Evolutionary conservation across 2,113 vertebrate species (phyloP).

Genomic region (Clinocottus analis): DNA sequence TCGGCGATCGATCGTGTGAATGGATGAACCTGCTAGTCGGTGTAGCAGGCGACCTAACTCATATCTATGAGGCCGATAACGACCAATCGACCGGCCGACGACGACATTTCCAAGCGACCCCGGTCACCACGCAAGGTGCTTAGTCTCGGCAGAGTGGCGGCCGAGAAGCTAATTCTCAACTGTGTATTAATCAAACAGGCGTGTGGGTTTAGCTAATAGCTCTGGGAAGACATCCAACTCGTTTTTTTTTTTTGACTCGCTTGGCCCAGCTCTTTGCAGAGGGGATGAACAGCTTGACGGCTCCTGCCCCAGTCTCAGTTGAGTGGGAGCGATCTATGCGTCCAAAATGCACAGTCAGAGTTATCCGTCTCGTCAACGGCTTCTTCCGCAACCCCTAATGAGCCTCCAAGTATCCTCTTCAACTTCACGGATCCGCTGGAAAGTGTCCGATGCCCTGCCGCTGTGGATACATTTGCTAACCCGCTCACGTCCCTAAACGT

Average conservation of each 20-base stretch:
- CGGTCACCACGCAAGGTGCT: conserved; percentile 34
- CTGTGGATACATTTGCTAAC: conserved; percentile 19
- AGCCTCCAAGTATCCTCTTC: conserved; percentile 12
- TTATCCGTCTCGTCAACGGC: conserved; percentile 38
- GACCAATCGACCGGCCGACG: not conserved
- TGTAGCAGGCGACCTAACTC: not conserved
- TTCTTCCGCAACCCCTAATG: conserved; percentile 11
- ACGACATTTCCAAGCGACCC: not conserved
- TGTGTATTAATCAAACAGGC: conserved; percentile 80
- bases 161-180: conserved; percentile 70
- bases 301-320: conserved; percentile 41
- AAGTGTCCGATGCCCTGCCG: conserved; percentile 11
- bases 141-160: conserved; percentile 30
- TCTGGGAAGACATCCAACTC: conserved; percentile 79
- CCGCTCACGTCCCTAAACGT: conserved; percentile 13
- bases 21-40: not conserved
- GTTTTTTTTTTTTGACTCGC: conserved; percentile 26
- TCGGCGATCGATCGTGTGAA: not conserved
- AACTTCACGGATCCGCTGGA: conserved; percentile 7
- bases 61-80: not conserved
- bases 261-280: conserved; percentile 50
- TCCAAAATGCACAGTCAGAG: conserved; percentile 28
- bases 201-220: conserved; percentile 78
- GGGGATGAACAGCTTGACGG: conserved; percentile 59
- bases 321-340: conserved; percentile 36